Base-by-base conservation (phyloP, 2,797 vertebrate genomes). In the Onychomys torridus region DNA sequence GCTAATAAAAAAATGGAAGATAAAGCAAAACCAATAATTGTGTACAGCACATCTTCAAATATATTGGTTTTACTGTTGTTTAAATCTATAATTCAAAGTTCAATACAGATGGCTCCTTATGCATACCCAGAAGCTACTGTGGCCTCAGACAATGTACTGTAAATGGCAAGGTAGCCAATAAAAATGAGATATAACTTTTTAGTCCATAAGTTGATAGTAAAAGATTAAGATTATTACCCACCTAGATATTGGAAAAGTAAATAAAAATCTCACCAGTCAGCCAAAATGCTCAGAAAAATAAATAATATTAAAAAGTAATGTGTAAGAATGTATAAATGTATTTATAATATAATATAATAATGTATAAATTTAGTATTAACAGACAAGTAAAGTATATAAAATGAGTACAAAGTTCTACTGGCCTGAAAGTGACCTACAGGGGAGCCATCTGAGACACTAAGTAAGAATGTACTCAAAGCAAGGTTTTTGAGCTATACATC, bases 171-270 rank as follows among this genome's bases (percentile, higher is more conserved):
- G 55, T n/a, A 93, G 52, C 46, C 73, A 86, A 90, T 86, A 88
- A 93, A 93, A 87, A 21, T 12, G 88, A 93, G 61, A 96, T 8
- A 89, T n/a, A 77, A 32, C 17, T 76, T 90, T 89, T 37, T 40
- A 83, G 55, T 37, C 71, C 9, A 95, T 46, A 17, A 91, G 21
- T 37, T 84, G 49, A 32, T 89, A 85, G 69, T 90, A 97, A 94
- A 95, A 90, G 57, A 94, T 73, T 93, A 95, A 91, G 67, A 93
- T 19, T 67, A 37, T 37, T 73, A 90, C 19, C 69, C 37, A 93
- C 43, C 82, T 89, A 83, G 63, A 91, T 87, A 85, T 61, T 55
- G n/a, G 91, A 90, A 91, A 96, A 83, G n/a, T 3, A 84, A 96
- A 89, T 75, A 93, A 96, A 61, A 89, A 87, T 91, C 76, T 84